phyloP scores from a whole-genome alignment of 2,113 vertebrate genomes.

The Agelaius tricolor region DNA sequence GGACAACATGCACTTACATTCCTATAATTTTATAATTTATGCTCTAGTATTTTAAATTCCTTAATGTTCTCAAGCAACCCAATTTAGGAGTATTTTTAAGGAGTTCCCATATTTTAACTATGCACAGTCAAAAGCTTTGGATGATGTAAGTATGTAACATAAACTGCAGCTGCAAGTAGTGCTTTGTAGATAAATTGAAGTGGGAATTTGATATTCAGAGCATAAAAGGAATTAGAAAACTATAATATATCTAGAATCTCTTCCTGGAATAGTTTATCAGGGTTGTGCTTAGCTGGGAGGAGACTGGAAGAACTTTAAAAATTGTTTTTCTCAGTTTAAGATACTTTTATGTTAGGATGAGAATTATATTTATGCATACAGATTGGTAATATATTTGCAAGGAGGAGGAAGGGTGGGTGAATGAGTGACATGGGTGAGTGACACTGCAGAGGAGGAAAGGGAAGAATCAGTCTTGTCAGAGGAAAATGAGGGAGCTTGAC shows the following conservation, averaged over 20 bases:
- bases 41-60: conserved; percentile 59
- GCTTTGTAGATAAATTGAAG: not conserved
- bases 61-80: conserved; percentile 80
- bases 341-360: not conserved
- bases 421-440: not conserved
- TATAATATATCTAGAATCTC: not conserved
- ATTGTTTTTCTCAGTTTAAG: not conserved
- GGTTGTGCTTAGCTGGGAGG: not conserved
- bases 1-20: not conserved
- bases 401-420: not conserved
- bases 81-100: conserved; percentile 91
- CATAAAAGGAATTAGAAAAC: not conserved
- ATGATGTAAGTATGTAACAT: conserved; percentile 87
- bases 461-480: not conserved
- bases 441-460: accelerated
- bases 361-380: not conserved
- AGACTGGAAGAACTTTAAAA: not conserved
- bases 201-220: not conserved
- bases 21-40: not conserved
- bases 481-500: not conserved
- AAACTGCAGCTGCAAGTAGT: not conserved
- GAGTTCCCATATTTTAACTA: conserved; percentile 98
- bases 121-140: conserved; percentile 92
- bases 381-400: not conserved
- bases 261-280: not conserved